Base-by-base conservation (phyloP, 2,113 vertebrate species). In the Vanacampus margaritifer region DNA sequence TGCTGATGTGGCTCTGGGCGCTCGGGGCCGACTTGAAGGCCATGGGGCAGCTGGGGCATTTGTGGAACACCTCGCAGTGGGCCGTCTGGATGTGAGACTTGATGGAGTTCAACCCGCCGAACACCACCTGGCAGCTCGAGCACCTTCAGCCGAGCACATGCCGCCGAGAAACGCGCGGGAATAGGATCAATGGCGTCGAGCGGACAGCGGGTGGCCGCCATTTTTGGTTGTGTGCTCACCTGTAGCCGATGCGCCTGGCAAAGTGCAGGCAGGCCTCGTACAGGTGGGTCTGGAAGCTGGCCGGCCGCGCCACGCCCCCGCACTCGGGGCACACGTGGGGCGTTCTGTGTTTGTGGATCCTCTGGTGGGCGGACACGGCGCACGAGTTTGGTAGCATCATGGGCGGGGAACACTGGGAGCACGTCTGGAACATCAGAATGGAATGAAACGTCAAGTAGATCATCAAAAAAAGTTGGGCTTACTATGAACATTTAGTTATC, bases 31-130 rank as follows among this genome's bases (percentile, higher is more conserved):
- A 97, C 69, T 98, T 98, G 89, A 98, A 98, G 11, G 97, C 97
- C 97, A 99, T 99, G 86, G 95, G 96, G 74, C 97, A 99, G 79
- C 95, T 94, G 81, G 97, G 96, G 80, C 97, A 99, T 90, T 98
- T 98, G 81, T 99, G 95, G 90, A 99, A 99, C 73, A 98, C 94
- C 88, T 98, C 96, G 43, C 96, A 99, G 89, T 99, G 97, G 2
- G 94, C 93, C 0, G 95, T 92, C 92, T 98, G 96, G 82, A 99
- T 97, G 90, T 98, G 96, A 8, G 94, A 96, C 69, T 99, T 99
- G 85, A 98, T 96, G 80, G 97, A 98, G 72, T 94, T 97, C 64
- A 95, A 86, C 0, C 96, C 95, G 0, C 97, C 97, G 0, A 98
- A 99, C 46, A 99, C 96, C 21, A 99, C 94, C 0, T 96, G 92